Conservation (phyloP, 2,888 invertebrate genomes). For the Tineola bisselliella region DNA sequence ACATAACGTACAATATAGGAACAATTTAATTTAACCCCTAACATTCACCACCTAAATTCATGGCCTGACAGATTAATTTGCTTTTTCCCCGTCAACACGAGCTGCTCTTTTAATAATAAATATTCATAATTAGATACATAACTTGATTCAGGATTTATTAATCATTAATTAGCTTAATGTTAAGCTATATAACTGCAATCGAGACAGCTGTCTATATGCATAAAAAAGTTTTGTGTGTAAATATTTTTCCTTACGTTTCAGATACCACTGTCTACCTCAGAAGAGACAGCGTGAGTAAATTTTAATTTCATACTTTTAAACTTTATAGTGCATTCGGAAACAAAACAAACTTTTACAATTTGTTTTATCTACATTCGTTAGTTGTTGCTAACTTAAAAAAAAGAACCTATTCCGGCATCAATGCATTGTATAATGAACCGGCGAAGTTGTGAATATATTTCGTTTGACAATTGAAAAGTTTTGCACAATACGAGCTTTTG, state of each 20-base stretch:
- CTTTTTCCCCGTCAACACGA: neutral
- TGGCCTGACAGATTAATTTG: neutral
- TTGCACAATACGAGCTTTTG: neutral
- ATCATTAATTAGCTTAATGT: too few relatives aligned
- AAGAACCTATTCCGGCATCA: neutral
- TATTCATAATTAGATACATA: too few relatives aligned
- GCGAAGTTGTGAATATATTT: neutral
- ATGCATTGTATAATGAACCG: conserved; percentile 6
- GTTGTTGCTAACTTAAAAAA: conserved; percentile 4
- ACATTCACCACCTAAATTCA: neutral
- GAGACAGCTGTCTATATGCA: too few relatives aligned
- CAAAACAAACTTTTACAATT: neutral
- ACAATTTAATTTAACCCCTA: conserved; percentile 1
- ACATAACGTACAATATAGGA: neutral
- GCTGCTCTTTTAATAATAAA: neutral
- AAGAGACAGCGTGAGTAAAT: too few relatives aligned
- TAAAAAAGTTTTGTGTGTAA: too few relatives aligned
- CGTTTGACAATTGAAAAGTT: conserved; percentile 1
- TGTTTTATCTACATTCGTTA: conserved; percentile 8
- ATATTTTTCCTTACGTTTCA: too few relatives aligned
- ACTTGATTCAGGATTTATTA: too few relatives aligned
- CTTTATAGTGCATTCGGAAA: neutral
- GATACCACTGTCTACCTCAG: too few relatives aligned
- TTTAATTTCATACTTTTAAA: too few relatives aligned
- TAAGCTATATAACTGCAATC: too few relatives aligned